Percentiles rank a stretch among this genome's conserved stretches.
These are phyloP conservation scores for Bursaphelenchus mucronatus DNA, from an alignment of 1,140 invertebrate genomes.

Conservation along the genomic window DNA sequence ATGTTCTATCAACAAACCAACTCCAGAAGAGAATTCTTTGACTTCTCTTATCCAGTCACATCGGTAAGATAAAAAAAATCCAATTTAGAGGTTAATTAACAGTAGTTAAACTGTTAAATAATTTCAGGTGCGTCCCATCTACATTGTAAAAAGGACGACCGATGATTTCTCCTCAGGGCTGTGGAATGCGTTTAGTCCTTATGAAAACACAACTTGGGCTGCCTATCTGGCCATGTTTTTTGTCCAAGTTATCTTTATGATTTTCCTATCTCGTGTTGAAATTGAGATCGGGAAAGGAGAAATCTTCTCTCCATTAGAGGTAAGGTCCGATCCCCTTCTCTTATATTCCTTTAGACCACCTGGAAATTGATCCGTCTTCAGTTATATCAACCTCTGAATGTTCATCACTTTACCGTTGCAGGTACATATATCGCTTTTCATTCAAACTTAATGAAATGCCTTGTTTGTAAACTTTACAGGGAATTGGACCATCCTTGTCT, in stretches of 20 bases:
- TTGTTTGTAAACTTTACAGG: slow-evolving; percentile 26
- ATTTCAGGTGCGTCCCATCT: slow-evolving; percentile 23
- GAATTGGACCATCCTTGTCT: slow-evolving; percentile 33
- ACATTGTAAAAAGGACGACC: slow-evolving; percentile 26
- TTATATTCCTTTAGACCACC: slow-evolving; percentile 30
- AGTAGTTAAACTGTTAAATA: not conserved
- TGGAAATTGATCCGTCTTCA: slow-evolving; percentile 41
- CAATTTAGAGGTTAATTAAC: slow-evolving; percentile 21
- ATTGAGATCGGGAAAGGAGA: slow-evolving; percentile 24
- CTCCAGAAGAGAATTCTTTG: slow-evolving; percentile 28
- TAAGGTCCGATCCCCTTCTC: slow-evolving; percentile 4
- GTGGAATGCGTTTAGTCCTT: slow-evolving; percentile 45
- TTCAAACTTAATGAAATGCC: slow-evolving; percentile 3
- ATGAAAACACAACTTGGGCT: slow-evolving; percentile 32
- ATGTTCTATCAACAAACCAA: slow-evolving; percentile 38
- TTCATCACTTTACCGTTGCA: slow-evolving; percentile 32
- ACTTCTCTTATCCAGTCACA: slow-evolving; percentile 37
- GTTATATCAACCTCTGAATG: slow-evolving; percentile 38
- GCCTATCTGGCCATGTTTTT: slow-evolving; percentile 33
- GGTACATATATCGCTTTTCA: slow-evolving; percentile 17
- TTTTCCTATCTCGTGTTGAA: slow-evolving; percentile 32
- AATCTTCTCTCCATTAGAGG: slow-evolving; percentile 16
- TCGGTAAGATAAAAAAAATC: no score
- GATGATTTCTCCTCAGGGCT: slow-evolving; percentile 27
- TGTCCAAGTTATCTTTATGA: slow-evolving; percentile 30